Evolutionary conservation across 2,113 vertebrate genomes (phyloP).

Genomic region (Megaceryle torquata): DNA sequence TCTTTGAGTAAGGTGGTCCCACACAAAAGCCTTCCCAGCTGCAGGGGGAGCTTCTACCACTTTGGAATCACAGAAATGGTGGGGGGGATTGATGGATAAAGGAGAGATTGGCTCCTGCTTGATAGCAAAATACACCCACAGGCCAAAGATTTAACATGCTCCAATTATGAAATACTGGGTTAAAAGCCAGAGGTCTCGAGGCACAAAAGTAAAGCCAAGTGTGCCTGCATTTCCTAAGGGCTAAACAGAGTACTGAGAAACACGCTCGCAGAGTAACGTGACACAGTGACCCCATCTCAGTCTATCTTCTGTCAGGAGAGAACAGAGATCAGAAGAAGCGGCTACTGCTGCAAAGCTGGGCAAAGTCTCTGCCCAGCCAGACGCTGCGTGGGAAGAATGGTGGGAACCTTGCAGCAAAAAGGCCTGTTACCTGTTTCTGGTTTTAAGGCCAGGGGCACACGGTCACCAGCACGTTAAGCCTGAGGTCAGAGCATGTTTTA

Average conservation of each 20-base stretch:
- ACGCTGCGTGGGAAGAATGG: neutral
- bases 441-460: neutral
- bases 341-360: neutral
- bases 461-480: accelerated
- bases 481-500: neutral
- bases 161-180: constrained; percentile 26
- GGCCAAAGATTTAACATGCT: constrained; percentile 43
- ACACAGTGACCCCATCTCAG: neutral
- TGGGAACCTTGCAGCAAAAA: neutral
- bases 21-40: neutral
- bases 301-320: neutral
- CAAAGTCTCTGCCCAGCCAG: neutral
- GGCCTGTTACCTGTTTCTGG: neutral
- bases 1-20: neutral
- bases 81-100: neutral
- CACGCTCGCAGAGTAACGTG: neutral
- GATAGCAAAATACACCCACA: neutral
- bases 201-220: constrained; percentile 6
- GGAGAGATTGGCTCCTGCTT: neutral
- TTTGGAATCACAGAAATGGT: neutral
- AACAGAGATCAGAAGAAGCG: neutral
- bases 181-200: constrained; percentile 21
- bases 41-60: neutral
- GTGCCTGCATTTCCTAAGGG: neutral
- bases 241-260: constrained; percentile 26